Evolutionary conservation across 1,140 invertebrate genomes (phyloP), one percentile per base, ranked within the genome.

Genomic region (Geopemphigus sp.): DNA sequence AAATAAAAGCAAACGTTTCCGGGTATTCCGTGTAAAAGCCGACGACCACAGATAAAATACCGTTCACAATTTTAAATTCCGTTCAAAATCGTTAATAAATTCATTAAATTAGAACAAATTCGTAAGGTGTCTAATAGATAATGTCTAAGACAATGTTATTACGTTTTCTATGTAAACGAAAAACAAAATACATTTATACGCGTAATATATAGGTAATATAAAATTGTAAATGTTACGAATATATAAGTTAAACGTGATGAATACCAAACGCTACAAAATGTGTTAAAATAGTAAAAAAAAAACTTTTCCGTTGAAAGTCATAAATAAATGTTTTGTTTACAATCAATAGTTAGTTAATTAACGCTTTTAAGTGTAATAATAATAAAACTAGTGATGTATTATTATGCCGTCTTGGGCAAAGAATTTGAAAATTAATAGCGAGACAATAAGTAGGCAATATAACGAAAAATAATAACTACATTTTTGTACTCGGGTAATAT

Each of bases 1-100:
- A 47, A 24, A 68, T 68, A 47, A 68, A 68, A 68, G 64, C 64
- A 68, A 68, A 68, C 14, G 47, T 47, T 68, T 68, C 45, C 39
- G n/a, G 39, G 12, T 68, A 68, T 12, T 66, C 17, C 39, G 12
- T 64, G n/a, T 22, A 39, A n/a, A 66, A 66, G 39, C 29, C 19
- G 19, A 11, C 39, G 61, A n/a, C 61, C 61, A n/a, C n/a, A 32
- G n/a, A 12, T 66, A 22, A 14, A 22, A 64, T 64, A 32, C 24
- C 10, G 19, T 66, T 66, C 12, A 24, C 22, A 47, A 8, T 47
- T 68, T 45, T 68, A 22, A 19, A 66, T 45, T 45, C 45, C 64
- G 64, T 47, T 47, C 3, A 47, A 68, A 68, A 68, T 68, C 14
- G 22, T 66, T 32, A 8, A 12, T 56, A n/a, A 56, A 4, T 56